Evolutionary conservation across 1,140 invertebrate species (phyloP).

Genomic region (Achroia grisella): DNA sequence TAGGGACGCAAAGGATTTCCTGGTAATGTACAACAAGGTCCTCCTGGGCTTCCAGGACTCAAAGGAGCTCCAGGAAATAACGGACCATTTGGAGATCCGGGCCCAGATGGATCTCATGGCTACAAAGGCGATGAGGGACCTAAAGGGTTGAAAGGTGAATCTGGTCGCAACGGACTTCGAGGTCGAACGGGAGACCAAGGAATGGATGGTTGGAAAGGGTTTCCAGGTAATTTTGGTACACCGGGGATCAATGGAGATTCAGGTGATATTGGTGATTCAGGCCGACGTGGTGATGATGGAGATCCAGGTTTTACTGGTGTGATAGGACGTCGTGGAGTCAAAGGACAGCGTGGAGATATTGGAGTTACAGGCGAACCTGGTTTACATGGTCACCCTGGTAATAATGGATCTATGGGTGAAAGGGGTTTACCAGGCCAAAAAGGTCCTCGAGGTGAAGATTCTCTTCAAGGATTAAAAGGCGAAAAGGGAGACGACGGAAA

Average conservation of each 20-base stretch:
- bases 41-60: constrained; percentile 62
- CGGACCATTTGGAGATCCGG: constrained; percentile 29
- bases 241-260: constrained; percentile 75
- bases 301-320: constrained; percentile 61
- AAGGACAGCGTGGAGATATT: constrained; percentile 47
- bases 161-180: constrained; percentile 50
- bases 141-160: constrained; percentile 68
- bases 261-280: constrained; percentile 72
- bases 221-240: constrained; percentile 73
- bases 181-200: constrained; percentile 66
- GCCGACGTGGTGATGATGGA: constrained; percentile 77
- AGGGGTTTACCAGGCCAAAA: constrained; percentile 30
- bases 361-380: constrained; percentile 32
- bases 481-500: constrained; percentile 59
- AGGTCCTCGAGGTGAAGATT: constrained; percentile 71
- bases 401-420: constrained; percentile 79
- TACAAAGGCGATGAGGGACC: constrained; percentile 60
- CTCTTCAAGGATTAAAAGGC: constrained; percentile 64
- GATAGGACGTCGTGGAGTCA: constrained; percentile 70
- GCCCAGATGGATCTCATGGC: constrained; percentile 23
- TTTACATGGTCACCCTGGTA: constrained; percentile 75
- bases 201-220: constrained; percentile 60
- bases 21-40: constrained; percentile 48
- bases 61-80: constrained; percentile 62
- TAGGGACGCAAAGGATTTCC: constrained; percentile 55